Conservation (phyloP, 2,888 invertebrate species). For the Polydrusus pterygomalis region DNA sequence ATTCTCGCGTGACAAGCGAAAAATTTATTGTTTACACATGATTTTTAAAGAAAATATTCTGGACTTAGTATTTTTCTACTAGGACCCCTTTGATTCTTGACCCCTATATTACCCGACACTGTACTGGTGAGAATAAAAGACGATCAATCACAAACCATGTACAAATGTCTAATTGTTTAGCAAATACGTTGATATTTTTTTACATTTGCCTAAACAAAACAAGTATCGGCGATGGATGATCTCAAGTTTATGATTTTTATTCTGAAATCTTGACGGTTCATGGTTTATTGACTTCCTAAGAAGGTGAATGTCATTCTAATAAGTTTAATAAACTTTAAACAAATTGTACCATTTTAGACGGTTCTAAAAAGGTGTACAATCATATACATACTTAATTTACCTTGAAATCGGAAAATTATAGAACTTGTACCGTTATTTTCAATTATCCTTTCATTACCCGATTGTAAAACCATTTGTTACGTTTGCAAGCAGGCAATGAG, state of each 20-base stretch:
- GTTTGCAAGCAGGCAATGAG: too few relatives aligned
- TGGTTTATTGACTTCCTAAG: conserved; percentile 26
- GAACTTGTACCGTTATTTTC: too few relatives aligned
- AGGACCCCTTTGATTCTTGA: too few relatives aligned
- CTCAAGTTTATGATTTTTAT: conserved; percentile 16
- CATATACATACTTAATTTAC: too few relatives aligned
- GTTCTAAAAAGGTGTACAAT: background rate
- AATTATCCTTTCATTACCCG: too few relatives aligned
- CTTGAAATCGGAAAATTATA: too few relatives aligned
- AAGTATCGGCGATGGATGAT: conserved; percentile 17
- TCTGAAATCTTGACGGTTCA: conserved; percentile 16
- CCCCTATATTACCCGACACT: background rate
- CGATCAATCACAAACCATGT: conserved; percentile 6
- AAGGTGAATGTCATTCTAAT: conserved; percentile 24
- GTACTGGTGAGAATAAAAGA: background rate
- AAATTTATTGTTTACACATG: too few relatives aligned
- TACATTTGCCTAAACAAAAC: conserved; percentile 15
- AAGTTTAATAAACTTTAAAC: conserved; percentile 19
- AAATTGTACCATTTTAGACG: background rate
- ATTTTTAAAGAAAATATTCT: too few relatives aligned
- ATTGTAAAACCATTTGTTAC: too few relatives aligned
- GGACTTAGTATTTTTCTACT: too few relatives aligned
- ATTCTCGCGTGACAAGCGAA: too few relatives aligned
- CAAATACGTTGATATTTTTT: conserved; percentile 21
- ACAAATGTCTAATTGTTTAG: conserved; percentile 4